Evolutionary conservation across 35 echinoderm and acorn worm species (phyloP), one percentile per base, ranked within the genome.

Genomic region (Lytechinus variegatus): DNA sequence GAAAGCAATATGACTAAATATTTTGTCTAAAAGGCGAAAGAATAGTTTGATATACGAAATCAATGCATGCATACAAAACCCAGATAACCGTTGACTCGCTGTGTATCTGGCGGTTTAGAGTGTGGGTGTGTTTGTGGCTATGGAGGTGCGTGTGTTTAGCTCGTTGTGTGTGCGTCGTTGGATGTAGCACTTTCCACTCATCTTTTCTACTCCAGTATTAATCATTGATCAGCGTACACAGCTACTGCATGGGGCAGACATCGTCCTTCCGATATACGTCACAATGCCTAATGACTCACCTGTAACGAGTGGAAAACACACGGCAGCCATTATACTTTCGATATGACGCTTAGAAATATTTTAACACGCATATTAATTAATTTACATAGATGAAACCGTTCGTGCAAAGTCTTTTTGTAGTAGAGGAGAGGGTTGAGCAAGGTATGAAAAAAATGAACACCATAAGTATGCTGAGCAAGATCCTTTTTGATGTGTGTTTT

Each of bases 41-140:
- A 24, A 79, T 24, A 24, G 19, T n/a, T 79, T 79, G 24, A 24
- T 79, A 24, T 79, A 79, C 66, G 8, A 79, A 79, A 79, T 79
- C 66, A 79, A 79, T 79, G 66, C 66, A 79, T 79, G 66, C 66
- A 79, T 79, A 79, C 66, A 79, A 79, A 79, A 79, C 66, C 66
- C 66, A 79, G n/a, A 24, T 79, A 24, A 79, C 66, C 66, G 66
- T 79, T 79, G 19, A 19, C 66, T 79, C 4, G 66, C 12, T 79
- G 66, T 7, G 16, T 79, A 24, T 16, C 66, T 79, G 19, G 66
- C 66, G 19, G 56, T 58, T 24, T 24, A 79, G 8, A 24, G 66
- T 79, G 66, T 79, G 66, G 66, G 66, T 79, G 66, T 79, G 66
- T 79, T 16, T 21, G 66, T 66, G 9, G 24, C 61, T 21, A 24